Percentiles rank a stretch among this genome's conserved stretches.
These are phyloP conservation scores for Platyscapa corneri DNA, from an alignment of 1,140 invertebrate genomes.

Conservation along the genomic window DNA sequence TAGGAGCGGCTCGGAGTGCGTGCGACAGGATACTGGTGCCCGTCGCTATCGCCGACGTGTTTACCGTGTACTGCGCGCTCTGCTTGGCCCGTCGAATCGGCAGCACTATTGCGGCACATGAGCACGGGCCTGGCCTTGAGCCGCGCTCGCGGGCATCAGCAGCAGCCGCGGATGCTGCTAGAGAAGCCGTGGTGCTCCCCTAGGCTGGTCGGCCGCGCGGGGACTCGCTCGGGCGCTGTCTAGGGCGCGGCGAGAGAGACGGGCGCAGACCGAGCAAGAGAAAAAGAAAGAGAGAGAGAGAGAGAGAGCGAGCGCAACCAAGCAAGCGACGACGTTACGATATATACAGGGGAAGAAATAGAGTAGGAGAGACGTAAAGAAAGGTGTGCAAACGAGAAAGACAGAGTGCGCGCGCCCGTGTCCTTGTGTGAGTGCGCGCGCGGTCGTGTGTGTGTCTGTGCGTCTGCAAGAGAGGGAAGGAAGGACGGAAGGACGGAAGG, in stretches of 20 bases:
- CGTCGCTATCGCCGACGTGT: not conserved
- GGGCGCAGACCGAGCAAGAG: not conserved
- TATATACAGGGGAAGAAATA: conserved; percentile 47
- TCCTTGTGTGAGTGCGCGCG: too few relatives aligned
- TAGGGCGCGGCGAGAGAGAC: conserved; percentile 46
- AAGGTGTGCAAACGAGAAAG: conserved; percentile 42
- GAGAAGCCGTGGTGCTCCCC: conserved; percentile 20
- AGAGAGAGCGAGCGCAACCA: not conserved
- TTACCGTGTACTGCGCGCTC: not conserved
- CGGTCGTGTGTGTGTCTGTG: not conserved
- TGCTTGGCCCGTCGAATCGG: conserved; percentile 1
- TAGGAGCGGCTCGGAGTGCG: too few relatives aligned
- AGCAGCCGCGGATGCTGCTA: conserved; percentile 25
- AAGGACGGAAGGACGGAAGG: not conserved
- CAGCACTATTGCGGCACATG: conserved; percentile 38
- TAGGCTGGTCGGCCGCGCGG: conserved; percentile 21
- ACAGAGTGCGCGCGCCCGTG: conserved; percentile 13
- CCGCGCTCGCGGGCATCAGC: not conserved
- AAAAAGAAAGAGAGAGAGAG: not conserved
- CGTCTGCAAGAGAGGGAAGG: conserved; percentile 5
- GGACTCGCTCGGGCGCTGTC: conserved; percentile 32
- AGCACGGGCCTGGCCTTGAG: conserved; percentile 53
- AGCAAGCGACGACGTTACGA: conserved; percentile 31
- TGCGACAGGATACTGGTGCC: too few relatives aligned
- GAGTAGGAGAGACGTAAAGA: conserved; percentile 10